phyloP scores from a whole-genome alignment of 2,888 invertebrate species.

The Orchestes rusci region DNA sequence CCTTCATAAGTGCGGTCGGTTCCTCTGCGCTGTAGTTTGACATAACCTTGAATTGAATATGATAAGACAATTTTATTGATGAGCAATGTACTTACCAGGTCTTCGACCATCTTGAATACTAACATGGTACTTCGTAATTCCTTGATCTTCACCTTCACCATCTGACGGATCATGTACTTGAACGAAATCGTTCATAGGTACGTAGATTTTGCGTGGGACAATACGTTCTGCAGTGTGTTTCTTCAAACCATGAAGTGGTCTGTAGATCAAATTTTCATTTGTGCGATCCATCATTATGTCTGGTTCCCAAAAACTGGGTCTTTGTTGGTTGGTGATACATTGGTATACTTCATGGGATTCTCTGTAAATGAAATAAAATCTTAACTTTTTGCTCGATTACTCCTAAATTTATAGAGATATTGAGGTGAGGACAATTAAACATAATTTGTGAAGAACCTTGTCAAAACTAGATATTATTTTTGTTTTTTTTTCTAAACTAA shows the following conservation, averaged over 20 bases:
- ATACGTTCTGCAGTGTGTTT: conserved; percentile 49
- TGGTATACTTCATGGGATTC: conserved; percentile 48
- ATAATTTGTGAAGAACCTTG: no score
- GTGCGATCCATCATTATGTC: conserved; percentile 64
- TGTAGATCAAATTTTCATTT: conserved; percentile 54
- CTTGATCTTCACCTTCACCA: conserved; percentile 43
- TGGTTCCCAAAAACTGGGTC: conserved; percentile 57
- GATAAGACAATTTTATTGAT: no score
- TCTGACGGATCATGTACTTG: conserved; percentile 55
- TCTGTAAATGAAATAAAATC: conserved; percentile 44
- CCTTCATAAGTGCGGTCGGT: conserved; percentile 6
- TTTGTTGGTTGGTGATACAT: conserved; percentile 41
- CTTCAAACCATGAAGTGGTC: conserved; percentile 40
- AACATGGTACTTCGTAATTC: conserved; percentile 20
- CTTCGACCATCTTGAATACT: conserved; percentile 28
- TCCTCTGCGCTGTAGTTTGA: conserved; percentile 43
- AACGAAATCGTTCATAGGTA: conserved; percentile 62
- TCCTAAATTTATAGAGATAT: no score
- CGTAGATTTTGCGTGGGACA: conserved; percentile 56
- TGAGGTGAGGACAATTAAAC: no score
- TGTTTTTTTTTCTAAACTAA: no score
- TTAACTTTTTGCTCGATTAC: no score
- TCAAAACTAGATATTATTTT: no score
- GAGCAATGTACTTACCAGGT: conserved; percentile 28
- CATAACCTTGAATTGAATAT: conserved; percentile 49